Base-by-base conservation (phyloP, 2,797 vertebrate genomes). In the Lerista edwardsae region DNA sequence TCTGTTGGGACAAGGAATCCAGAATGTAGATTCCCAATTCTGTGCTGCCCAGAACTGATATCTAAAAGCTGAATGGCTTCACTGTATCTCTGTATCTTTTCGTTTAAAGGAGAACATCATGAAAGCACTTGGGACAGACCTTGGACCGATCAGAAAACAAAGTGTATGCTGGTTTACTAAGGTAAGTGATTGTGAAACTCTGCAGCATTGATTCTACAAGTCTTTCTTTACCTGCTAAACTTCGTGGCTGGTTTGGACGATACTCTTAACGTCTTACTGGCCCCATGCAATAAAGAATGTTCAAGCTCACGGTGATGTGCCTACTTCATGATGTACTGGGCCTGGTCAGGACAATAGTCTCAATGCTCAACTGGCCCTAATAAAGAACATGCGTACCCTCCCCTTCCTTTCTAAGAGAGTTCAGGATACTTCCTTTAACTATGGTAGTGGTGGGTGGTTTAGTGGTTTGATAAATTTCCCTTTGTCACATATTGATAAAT, bases 31-130 rank as follows among this genome's bases (percentile, higher is more conserved):
- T 72, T 23, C 51, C 27, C 2, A 4, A n/a, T n/a, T 57, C n/a
- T 57, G 10, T 2, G 31, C 9, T 12, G 39, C 55, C 68, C 4
- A n/a, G 21, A 23, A 36, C 12, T 6, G 29, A 1, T 61, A 29
- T 31, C n/a, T 11, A 7, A 3, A 12, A 1, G 0, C 79, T 67
- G 39, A 39, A 23, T 10, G 6, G 78, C 7, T 6, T 34, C 23
- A 5, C 12, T 36, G 6, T 23, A 12, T 51, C 15, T 11, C 5
- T 67, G 17, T 65, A 12, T 41, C 5, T 5, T 81, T 79, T 75
- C 51, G 86, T 89, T 87, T 88, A 72, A 84, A 95, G 95, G 91
- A 89, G 62, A 90, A 89, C 17, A 62, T 68, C 34, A 86, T 89
- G 93, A 87, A 39, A 57, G 78, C 25, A 3, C 91, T 92, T n/a